phyloP scores from a whole-genome alignment of 2,113 vertebrate species.

The Bufo bufo region DNA sequence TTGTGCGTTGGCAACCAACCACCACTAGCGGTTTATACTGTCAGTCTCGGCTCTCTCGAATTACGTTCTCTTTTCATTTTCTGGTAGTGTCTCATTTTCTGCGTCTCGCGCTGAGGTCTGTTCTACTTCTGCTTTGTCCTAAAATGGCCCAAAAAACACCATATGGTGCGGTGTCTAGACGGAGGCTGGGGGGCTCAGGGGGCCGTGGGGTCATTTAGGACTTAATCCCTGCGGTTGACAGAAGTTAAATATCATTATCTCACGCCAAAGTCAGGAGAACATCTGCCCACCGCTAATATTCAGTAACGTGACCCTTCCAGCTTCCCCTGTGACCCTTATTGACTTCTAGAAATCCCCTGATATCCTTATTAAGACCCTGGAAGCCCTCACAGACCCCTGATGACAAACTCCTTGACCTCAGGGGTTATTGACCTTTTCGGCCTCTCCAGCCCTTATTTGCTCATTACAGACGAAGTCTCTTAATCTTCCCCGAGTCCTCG shows the following conservation, averaged over 20 bases:
- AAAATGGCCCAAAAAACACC: background rate
- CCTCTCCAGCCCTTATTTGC: conserved; percentile 2
- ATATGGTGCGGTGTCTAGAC: background rate
- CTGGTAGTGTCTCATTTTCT: too few relatives aligned
- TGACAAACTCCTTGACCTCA: background rate
- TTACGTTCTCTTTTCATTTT: too few relatives aligned
- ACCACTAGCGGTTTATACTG: too few relatives aligned
- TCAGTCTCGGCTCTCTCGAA: too few relatives aligned
- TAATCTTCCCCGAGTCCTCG: background rate
- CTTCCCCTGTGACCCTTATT: background rate
- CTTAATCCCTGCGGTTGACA: conserved; percentile 9
- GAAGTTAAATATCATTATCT: conserved; percentile 9
- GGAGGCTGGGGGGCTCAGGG: too few relatives aligned
- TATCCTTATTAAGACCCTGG: conserved; percentile 5
- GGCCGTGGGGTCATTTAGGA: background rate
- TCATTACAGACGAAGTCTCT: conserved; percentile 32
- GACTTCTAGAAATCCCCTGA: conserved; percentile 9
- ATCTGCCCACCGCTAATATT: conserved; percentile 21
- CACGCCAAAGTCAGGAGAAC: background rate
- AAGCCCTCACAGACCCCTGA: background rate
- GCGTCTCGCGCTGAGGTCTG: background rate
- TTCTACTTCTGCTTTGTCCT: background rate
- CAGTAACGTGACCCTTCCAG: conserved; percentile 1
- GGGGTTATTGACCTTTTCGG: conserved; percentile 20
- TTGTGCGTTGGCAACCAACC: too few relatives aligned